These are phyloP conservation scores for Drosophila novamexicana DNA, from an alignment of 1,140 invertebrate species.

Conservation along the genomic window DNA sequence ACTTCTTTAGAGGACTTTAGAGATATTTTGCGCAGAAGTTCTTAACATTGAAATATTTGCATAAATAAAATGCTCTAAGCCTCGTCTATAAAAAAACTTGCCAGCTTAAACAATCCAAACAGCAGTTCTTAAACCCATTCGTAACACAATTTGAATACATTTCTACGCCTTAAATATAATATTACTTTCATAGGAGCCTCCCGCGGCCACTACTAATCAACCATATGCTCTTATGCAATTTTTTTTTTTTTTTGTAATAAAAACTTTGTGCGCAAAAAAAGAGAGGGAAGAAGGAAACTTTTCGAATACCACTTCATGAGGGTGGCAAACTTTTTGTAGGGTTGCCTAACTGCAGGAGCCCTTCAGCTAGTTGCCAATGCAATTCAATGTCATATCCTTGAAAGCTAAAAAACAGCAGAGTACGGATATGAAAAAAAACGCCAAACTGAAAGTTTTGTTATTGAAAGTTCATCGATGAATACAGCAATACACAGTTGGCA, in stretches of 20 bases:
- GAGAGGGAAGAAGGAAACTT: constrained; percentile 11
- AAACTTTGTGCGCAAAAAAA: constrained; percentile 14
- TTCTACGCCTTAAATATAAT: background rate
- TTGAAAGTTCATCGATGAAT: constrained; percentile 82
- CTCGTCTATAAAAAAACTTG: no score
- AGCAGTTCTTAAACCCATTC: background rate
- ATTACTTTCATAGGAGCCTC: constrained; percentile 5
- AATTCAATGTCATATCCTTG: constrained; percentile 82
- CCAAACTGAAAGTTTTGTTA: constrained; percentile 64
- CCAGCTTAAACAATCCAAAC: no score
- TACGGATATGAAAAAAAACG: constrained; percentile 28
- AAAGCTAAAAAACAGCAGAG: constrained; percentile 55
- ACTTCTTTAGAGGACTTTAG: no score
- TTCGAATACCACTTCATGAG: constrained; percentile 24
- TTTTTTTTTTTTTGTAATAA: constrained; percentile 25
- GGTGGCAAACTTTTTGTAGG: constrained; percentile 38
- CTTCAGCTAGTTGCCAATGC: constrained; percentile 61
- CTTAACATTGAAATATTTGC: no score
- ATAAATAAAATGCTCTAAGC: no score
- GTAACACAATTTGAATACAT: background rate
- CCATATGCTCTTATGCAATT: constrained; percentile 15
- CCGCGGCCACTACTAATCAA: constrained; percentile 33
- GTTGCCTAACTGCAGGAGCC: constrained; percentile 40
- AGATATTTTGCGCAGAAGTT: no score
- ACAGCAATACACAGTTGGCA: constrained; percentile 43